Evolutionary conservation across 2,113 vertebrate genomes (phyloP), one percentile per base, ranked within the genome.

Genomic region (Tetraodon nigroviridis): DNA sequence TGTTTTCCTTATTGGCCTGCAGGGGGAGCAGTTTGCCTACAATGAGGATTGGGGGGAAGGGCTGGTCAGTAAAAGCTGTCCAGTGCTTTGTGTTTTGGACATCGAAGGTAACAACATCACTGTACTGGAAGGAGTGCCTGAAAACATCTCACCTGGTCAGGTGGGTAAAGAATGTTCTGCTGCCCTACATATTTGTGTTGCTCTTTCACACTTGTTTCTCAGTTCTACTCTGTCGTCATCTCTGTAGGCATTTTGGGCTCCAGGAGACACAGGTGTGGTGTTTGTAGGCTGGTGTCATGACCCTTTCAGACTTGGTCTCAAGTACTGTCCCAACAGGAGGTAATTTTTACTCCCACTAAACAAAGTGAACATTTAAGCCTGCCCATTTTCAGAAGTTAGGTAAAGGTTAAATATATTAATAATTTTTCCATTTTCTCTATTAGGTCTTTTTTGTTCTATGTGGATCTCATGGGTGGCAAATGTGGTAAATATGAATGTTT

Each of bases 271-370:
- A 0, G 93, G 95, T 0, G 92, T 98, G 74, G 89, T 98, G 61
- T 98, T 99, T 1, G 88, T 94, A 15, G 97, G 96, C 62, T 99
- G 95, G 94, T 92, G 89, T 87, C 93, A 98, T 0, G 90, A 93
- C 46, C 94, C 94, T 6, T 97, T 94, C 83, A 90, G 91, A 80
- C 85, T 98, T 58, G 95, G 96, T 20, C 84, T 98, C 32, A 91
- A 75, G 1, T 85, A 89, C 75, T 97, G 94, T 68, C 86, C 90
- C 64, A 98, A 97, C 82, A 92, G 95, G 67, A 94, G 92, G 96
- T 99, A 63, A 78, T 87, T 44, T 40, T 19, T 45, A 10, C 37
- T 74, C 15, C 32, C 7, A 47, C 1, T 47, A 5, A 47, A 27
- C 45, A 40, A 4, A 54, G 2, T 67, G 7, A 44, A 66, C 10